Evolutionary conservation across 2,113 vertebrate species (phyloP).

Genomic region (Excalfactoria chinensis): DNA sequence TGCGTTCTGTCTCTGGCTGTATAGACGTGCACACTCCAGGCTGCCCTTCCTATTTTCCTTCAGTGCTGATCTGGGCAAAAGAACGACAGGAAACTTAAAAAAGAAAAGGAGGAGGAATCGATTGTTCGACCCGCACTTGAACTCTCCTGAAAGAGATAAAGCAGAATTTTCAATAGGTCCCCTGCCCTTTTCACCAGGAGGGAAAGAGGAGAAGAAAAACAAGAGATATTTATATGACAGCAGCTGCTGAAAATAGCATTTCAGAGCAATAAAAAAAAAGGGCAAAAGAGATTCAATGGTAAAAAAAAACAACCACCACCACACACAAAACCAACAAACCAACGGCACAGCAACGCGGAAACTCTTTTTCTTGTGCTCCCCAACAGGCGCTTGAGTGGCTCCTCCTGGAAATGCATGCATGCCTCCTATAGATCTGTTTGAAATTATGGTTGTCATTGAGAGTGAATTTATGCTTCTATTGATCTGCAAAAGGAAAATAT

Average conservation of each 20-base stretch:
- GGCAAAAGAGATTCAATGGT: slow-evolving; percentile 83
- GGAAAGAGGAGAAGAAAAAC: slow-evolving; percentile 87
- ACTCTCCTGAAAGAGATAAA: slow-evolving; percentile 93
- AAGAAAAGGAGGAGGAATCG: slow-evolving; percentile 89
- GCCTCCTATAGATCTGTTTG: slow-evolving; percentile 96
- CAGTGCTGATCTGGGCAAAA: slow-evolving; percentile 94
- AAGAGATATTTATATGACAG: slow-evolving; percentile 90
- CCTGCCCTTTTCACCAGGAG: slow-evolving; percentile 88
- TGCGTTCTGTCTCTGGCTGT: neutral
- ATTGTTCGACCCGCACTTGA: slow-evolving; percentile 97
- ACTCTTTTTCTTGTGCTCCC: slow-evolving; percentile 75
- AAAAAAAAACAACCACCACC: slow-evolving; percentile 71
- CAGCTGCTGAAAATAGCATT: slow-evolving; percentile 88
- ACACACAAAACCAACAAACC: too few species aligned
- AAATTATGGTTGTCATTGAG: slow-evolving; percentile 99
- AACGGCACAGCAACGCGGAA: slow-evolving; percentile 71
- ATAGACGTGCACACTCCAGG: slow-evolving; percentile 78
- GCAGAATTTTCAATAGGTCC: slow-evolving; percentile 89
- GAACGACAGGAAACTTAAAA: slow-evolving; percentile 92
- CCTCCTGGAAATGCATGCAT: slow-evolving; percentile 80
- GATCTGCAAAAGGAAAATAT: slow-evolving; percentile 98
- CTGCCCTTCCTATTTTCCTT: slow-evolving; percentile 88
- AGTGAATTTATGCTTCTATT: slow-evolving; percentile 97
- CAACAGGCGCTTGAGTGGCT: slow-evolving; percentile 73
- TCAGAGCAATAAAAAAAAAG: slow-evolving; percentile 83